phyloP scores from a whole-genome alignment of 2,797 vertebrate species.

The Periparus ater region DNA sequence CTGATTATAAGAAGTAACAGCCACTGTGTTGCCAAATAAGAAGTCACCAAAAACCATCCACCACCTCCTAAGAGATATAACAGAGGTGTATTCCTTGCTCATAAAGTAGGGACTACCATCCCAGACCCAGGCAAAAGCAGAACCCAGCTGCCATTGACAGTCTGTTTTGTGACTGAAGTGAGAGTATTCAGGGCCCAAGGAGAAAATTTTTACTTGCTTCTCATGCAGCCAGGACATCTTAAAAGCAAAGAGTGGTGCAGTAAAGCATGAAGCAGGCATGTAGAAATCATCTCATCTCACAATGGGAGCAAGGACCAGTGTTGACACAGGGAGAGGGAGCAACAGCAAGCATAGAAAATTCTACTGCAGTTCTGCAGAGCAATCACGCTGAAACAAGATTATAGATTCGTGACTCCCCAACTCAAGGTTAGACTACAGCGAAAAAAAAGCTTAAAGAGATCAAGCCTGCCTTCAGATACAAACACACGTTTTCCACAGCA shows the following conservation, averaged over 20 bases:
- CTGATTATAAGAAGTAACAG: neutral
- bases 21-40: neutral
- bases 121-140: neutral
- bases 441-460: conserved; percentile 20
- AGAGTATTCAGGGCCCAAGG: neutral
- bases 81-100: neutral
- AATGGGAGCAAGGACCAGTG: neutral
- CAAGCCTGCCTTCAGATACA: conserved; percentile 25
- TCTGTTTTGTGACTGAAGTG: neutral
- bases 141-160: neutral
- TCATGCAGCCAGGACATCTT: neutral
- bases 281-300: neutral
- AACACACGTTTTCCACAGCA: neutral
- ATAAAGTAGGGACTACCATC: neutral
- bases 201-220: neutral
- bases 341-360: conserved; percentile 24
- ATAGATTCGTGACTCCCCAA: conserved; percentile 54
- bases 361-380: conserved; percentile 55
- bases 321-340: neutral
- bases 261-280: neutral
- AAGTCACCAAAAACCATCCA: neutral
- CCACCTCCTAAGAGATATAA: neutral
- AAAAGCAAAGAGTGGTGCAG: neutral
- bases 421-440: conserved; percentile 50
- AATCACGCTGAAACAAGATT: conserved; percentile 56